These are phyloP conservation scores for Lophius americanus DNA, from an alignment of 2,797 vertebrate genomes.

Conservation along the genomic window DNA sequence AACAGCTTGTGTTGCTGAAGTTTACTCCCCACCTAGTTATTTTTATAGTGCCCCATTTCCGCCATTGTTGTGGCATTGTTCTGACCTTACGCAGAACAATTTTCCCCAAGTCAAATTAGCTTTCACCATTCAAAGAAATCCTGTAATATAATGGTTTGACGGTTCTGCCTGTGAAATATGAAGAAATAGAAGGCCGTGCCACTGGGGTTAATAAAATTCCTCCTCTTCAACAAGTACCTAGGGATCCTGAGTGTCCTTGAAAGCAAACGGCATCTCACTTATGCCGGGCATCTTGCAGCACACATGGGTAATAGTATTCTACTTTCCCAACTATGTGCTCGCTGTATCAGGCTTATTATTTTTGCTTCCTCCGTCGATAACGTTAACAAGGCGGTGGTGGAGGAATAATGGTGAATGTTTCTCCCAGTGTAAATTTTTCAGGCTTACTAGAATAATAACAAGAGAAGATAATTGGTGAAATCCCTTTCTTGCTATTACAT, in stretches of 20 bases:
- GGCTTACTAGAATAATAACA: constrained; percentile 37
- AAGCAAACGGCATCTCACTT: constrained; percentile 80
- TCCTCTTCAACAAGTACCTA: constrained; percentile 88
- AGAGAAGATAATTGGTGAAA: constrained; percentile 56
- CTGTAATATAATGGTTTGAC: constrained; percentile 83
- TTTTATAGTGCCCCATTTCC: constrained; percentile 88
- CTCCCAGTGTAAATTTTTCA: constrained; percentile 25
- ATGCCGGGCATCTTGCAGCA: constrained; percentile 72
- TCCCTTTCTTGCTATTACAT: constrained; percentile 50
- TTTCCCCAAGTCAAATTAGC: constrained; percentile 88
- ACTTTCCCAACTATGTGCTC: constrained; percentile 58
- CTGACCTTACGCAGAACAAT: constrained; percentile 86
- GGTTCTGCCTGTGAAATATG: constrained; percentile 79
- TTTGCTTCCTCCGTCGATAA: constrained; percentile 27
- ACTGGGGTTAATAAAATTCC: constrained; percentile 89
- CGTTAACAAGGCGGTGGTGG: constrained; percentile 29
- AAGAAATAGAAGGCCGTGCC: constrained; percentile 82
- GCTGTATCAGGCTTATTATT: constrained; percentile 33
- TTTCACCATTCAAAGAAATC: constrained; percentile 83
- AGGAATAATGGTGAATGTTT: constrained; percentile 27
- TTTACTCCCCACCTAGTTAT: constrained; percentile 83
- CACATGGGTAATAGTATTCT: constrained; percentile 70
- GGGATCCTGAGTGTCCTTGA: constrained; percentile 86
- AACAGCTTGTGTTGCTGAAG: constrained; percentile 83
- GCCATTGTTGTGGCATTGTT: constrained; percentile 87